These are phyloP conservation scores for Dioctria linearis DNA, from an alignment of 2,888 invertebrate species.

Conservation along the genomic window DNA sequence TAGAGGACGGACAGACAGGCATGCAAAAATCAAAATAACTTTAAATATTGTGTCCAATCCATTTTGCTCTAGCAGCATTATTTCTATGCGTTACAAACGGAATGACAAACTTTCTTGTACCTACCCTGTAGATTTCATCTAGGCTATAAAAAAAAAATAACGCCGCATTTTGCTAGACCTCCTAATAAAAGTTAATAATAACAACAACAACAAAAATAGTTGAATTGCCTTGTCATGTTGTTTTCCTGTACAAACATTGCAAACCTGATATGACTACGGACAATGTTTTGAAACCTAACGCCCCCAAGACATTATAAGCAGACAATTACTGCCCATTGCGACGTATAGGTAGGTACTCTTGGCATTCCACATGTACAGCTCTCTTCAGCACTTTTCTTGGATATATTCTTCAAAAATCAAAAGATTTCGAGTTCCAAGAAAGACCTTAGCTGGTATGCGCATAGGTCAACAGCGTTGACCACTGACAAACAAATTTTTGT, in stretches of 20 bases:
- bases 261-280: not conserved
- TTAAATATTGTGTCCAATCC: no score
- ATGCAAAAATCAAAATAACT: no score
- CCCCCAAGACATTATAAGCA: constrained; percentile 1
- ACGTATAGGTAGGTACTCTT: not conserved
- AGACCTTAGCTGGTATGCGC: constrained; percentile 41
- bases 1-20: no score
- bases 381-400: constrained; percentile 26
- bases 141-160: no score
- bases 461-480: constrained; percentile 51
- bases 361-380: constrained; percentile 28
- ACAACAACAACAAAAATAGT: no score
- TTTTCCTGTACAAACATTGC: not conserved
- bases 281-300: constrained; percentile 23
- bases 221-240: constrained; percentile 13
- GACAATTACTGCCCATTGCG: constrained; percentile 23
- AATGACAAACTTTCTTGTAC: no score
- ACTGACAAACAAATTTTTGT: constrained; percentile 48
- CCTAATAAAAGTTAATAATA: no score
- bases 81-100: no score
- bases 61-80: no score
- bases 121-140: no score
- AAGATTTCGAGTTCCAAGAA: constrained; percentile 46
- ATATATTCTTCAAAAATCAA: constrained; percentile 35
- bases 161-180: no score